A percentile compares a stretch with the other conserved stretches of the same genome.
Evolutionary conservation across 2,888 invertebrate species (phyloP).

Genomic region (Copidosoma aretas): DNA sequence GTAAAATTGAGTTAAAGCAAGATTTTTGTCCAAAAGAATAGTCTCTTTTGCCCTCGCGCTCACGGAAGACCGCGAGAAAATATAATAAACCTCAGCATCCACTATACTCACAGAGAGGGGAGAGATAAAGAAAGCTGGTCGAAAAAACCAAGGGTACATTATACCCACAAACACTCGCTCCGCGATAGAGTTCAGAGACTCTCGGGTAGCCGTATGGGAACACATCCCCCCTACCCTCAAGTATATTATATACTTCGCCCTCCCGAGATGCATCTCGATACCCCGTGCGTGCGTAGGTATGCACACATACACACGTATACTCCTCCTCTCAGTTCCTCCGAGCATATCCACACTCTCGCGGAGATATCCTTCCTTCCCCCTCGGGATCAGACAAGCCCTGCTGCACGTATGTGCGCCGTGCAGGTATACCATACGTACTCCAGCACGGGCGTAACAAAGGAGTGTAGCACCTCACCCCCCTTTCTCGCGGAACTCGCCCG

Average conservation of each 20-base stretch:
- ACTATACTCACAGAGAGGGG: slow-evolving; percentile 4
- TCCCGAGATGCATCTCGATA: slow-evolving; percentile 54
- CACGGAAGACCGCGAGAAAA: background rate
- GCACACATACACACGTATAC: slow-evolving; percentile 10
- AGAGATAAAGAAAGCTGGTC: background rate
- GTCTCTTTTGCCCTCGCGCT: background rate
- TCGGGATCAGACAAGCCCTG: slow-evolving; percentile 51
- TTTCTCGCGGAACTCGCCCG: slow-evolving; percentile 32
- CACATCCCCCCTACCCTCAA: background rate
- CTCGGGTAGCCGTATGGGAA: slow-evolving; percentile 20
- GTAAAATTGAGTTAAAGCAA: no score
- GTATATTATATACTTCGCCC: slow-evolving; percentile 49
- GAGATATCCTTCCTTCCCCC: slow-evolving; percentile 52
- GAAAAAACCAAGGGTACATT: slow-evolving; percentile 5
- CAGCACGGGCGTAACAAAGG: slow-evolving; percentile 55
- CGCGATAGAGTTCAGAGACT: slow-evolving; percentile 9
- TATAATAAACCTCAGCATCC: slow-evolving; percentile 17
- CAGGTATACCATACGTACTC: background rate
- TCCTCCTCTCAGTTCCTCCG: slow-evolving; percentile 13
- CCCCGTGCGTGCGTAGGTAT: background rate
- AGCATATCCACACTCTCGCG: slow-evolving; percentile 16
- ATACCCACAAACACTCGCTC: no score
- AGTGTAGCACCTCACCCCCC: slow-evolving; percentile 29
- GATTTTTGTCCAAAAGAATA: no score
- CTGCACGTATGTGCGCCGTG: background rate